Conservation (phyloP, 2,888 invertebrate species). For the Lordiphosa andalusiaca region DNA sequence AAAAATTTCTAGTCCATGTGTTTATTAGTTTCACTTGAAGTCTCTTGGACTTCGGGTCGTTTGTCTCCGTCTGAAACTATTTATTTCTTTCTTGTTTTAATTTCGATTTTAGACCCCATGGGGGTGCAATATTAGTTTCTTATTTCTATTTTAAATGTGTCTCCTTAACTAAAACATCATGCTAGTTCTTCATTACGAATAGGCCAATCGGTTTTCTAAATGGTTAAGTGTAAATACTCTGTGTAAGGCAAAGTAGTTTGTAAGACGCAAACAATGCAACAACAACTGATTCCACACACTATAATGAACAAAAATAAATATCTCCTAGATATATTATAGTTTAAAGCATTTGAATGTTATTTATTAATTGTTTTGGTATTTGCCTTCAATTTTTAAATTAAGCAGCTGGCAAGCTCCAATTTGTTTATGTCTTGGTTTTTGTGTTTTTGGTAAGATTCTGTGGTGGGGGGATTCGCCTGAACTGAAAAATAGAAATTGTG, state of each 20-base stretch:
- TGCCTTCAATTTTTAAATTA: conserved; percentile 25
- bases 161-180: too few relatives aligned
- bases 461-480: conserved; percentile 19
- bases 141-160: not conserved
- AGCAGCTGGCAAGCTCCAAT: conserved; percentile 45
- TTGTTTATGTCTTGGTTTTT: conserved; percentile 41
- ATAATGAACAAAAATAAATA: conserved; percentile 4
- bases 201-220: too few relatives aligned
- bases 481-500: conserved; percentile 24
- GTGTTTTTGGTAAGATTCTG: conserved; percentile 33
- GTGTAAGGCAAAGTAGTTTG: not conserved
- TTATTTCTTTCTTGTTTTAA: too few relatives aligned
- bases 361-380: conserved; percentile 10
- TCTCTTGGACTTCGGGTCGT: conserved; percentile 8
- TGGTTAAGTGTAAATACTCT: not conserved
- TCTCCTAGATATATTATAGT: not conserved
- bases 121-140: conserved; percentile 47
- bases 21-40: conserved; percentile 14
- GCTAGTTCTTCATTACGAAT: not conserved
- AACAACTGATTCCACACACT: not conserved
- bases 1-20: conserved; percentile 44
- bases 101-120: not conserved
- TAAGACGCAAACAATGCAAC: conserved; percentile 1
- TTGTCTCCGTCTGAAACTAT: not conserved
- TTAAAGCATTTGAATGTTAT: conserved; percentile 3